Base-by-base conservation (phyloP, 2,888 invertebrate genomes). In the Poecilobothrus nobilitatus region DNA sequence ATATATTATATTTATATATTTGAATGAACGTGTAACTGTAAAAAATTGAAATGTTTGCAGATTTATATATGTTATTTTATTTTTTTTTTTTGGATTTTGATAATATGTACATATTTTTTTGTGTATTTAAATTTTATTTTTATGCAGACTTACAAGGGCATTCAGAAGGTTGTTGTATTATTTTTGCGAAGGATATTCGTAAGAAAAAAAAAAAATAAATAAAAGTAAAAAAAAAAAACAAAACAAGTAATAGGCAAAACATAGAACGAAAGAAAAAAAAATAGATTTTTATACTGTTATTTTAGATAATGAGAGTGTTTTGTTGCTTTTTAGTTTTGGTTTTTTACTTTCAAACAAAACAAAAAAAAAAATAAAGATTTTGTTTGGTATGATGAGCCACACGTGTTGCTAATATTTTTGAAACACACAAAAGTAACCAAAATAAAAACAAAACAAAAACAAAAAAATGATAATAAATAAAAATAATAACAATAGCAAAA, bases 61-160 rank as follows among this genome's bases (percentile, higher is more conserved):
- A n/a, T n/a, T n/a, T n/a, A n/a, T n/a, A n/a, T n/a, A n/a, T n/a
- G n/a, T n/a, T n/a, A n/a, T n/a, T n/a, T n/a, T n/a, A n/a, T n/a
- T 12, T 41, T 41, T 41, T 41, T 41, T 41, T 15, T 15, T 41
- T 15, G 7, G 2, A 41, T 6, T 41, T 6, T 12, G 2, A 1
- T 2, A 2, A 41, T 41, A 6, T 41, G 41, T 6, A 41, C 9
- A 6, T 15, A 2, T 41, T 41, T 12, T 37, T 37, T 37, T 37
- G 6, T 37, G 37, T 37, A 18, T n/a, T 1, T 53, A 53, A n/a
- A n/a, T n/a, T 8, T 8, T 41, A 41, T 41, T 41, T 41, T 53
- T 18, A 53, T 53, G 53, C 53, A 53, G 53, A 53, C 53, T 53
- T 53, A 53, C 53, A 53, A 53, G 53, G 53, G 53, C 53, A 53